phyloP scores from a whole-genome alignment of 1,140 invertebrate species.

The Propsilocerus akamusi region DNA sequence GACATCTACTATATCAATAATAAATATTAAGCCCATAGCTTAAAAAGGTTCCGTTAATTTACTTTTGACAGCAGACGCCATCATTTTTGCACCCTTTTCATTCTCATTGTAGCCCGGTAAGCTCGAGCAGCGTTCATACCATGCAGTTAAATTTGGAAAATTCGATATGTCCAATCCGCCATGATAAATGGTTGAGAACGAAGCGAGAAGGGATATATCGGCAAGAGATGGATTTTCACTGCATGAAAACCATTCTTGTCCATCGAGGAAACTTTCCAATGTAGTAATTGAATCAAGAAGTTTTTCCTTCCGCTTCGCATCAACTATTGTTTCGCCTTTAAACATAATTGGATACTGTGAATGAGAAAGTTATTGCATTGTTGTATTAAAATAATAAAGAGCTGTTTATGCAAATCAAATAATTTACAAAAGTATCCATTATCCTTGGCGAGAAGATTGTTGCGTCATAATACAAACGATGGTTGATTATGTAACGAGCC shows the following conservation, averaged over 20 bases:
- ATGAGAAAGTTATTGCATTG: neutral
- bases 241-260: neutral
- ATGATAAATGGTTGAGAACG: conserved; percentile 25
- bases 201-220: neutral
- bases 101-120: conserved; percentile 35
- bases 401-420: neutral
- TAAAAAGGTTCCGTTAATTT: conserved; percentile 26
- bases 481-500: neutral
- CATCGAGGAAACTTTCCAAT: neutral
- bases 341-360: neutral
- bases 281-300: neutral
- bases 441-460: neutral
- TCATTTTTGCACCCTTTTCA: conserved; percentile 28
- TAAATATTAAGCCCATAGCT: neutral
- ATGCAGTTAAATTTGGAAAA: conserved; percentile 42
- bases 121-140: conserved; percentile 35
- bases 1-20: neutral
- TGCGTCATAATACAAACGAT: neutral
- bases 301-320: neutral
- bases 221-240: neutral
- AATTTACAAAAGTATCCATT: neutral
- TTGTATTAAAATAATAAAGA: neutral
- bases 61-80: conserved; percentile 29
- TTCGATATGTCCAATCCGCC: conserved; percentile 40
- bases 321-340: neutral